Conservation (phyloP, 2,888 invertebrate genomes). For the Reticulitermes lucifugus region DNA sequence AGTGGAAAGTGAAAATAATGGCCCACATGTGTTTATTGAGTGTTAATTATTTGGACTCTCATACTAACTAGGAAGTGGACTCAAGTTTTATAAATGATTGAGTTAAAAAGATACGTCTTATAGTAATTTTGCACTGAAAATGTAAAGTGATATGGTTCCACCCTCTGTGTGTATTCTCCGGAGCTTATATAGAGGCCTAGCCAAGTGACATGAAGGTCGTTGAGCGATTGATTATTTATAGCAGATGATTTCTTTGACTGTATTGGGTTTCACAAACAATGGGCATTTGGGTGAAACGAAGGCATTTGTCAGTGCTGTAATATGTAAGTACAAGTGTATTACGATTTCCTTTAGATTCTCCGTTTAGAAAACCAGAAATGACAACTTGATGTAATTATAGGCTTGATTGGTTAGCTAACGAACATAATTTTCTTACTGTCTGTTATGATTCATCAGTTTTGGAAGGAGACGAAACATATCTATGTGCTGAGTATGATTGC, state of each 20-base stretch:
- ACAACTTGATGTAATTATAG: not conserved
- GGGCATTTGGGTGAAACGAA: constrained; percentile 36
- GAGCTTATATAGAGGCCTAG: constrained; percentile 34
- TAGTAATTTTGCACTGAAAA: not conserved
- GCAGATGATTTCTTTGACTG: constrained; percentile 46
- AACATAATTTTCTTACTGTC: not conserved
- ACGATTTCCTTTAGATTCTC: not conserved
- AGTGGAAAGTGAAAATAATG: constrained; percentile 49
- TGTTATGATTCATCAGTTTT: not conserved
- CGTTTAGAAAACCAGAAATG: not conserved
- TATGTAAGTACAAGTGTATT: constrained; percentile 37
- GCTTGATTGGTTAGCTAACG: constrained; percentile 5
- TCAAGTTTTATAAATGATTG: constrained; percentile 28
- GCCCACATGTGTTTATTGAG: constrained; percentile 54
- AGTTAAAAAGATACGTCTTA: constrained; percentile 40
- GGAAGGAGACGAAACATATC: not conserved
- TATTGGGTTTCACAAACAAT: constrained; percentile 44
- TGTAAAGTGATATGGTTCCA: constrained; percentile 30
- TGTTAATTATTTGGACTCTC: constrained; percentile 48
- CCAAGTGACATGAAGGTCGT: constrained; percentile 52
- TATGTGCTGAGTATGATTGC: not conserved
- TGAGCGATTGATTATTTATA: constrained; percentile 51
- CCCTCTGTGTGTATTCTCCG: constrained; percentile 31
- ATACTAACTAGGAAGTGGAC: constrained; percentile 33
- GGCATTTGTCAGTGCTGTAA: constrained; percentile 26